A percentile compares a stretch with the other conserved stretches of the same genome.
phyloP scores from a whole-genome alignment of 2,888 invertebrate genomes.

The Drosophila merina region DNA sequence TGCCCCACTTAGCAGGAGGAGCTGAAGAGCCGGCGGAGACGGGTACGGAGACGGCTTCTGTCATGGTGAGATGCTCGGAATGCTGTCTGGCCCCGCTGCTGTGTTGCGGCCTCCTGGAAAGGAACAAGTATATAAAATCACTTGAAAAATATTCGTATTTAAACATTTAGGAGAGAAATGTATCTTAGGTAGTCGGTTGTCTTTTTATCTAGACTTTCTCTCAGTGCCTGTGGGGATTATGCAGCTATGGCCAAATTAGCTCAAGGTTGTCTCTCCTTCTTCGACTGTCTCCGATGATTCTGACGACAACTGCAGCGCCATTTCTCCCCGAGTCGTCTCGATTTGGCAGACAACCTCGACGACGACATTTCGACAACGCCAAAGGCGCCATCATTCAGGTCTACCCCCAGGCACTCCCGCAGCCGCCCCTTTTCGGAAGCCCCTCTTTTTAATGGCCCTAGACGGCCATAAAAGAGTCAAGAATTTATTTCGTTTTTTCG shows the following conservation, averaged over 20 bases:
- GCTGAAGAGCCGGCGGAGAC: conserved; percentile 30
- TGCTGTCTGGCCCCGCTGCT: conserved; percentile 67
- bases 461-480: conserved; percentile 72
- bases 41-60: conserved; percentile 48
- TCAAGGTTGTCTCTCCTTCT: conserved; percentile 71
- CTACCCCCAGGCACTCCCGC: conserved; percentile 28
- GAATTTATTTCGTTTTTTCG: conserved; percentile 60
- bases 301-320: conserved; percentile 76
- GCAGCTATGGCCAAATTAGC: conserved; percentile 69
- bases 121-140: conserved; percentile 19
- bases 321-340: conserved; percentile 58
- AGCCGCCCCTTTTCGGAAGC: neutral
- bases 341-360: conserved; percentile 61
- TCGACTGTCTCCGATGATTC: conserved; percentile 25
- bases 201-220: neutral
- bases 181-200: neutral
- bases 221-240: conserved; percentile 1
- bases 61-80: conserved; percentile 73
- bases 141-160: neutral
- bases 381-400: conserved; percentile 63
- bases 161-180: conserved; percentile 4
- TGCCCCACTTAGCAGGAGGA: conserved; percentile 73
- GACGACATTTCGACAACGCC: conserved; percentile 31
- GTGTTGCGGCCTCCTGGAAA: conserved; percentile 60
- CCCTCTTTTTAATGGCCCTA: conserved; percentile 61